Conservation (phyloP, 2,797 vertebrate species). For the Salarias fasciatus region DNA sequence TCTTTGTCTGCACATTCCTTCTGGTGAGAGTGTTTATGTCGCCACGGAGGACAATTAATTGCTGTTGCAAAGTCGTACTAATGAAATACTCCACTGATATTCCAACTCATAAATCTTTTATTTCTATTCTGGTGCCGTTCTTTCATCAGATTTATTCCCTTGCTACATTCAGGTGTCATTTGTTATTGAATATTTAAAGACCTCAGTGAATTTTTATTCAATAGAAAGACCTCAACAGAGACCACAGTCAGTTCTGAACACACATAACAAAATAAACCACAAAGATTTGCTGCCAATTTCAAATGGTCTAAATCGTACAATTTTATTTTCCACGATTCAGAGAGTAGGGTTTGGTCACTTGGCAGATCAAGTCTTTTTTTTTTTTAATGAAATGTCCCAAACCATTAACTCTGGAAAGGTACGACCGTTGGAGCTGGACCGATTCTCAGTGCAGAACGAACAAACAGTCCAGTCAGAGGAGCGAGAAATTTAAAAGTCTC, state of each 20-base stretch:
- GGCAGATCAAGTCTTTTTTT: slow-evolving; percentile 8
- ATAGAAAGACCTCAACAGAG: no score
- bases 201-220: not conserved
- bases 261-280: slow-evolving; percentile 12
- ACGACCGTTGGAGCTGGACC: slow-evolving; percentile 8
- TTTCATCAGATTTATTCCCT: slow-evolving; percentile 26
- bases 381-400: slow-evolving; percentile 31
- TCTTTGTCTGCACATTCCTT: slow-evolving; percentile 60
- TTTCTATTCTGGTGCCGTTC: slow-evolving; percentile 6
- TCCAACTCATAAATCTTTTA: slow-evolving; percentile 54
- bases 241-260: no score
- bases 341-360: slow-evolving; percentile 9
- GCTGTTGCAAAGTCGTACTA: slow-evolving; percentile 2
- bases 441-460: slow-evolving; percentile 4
- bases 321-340: not conserved
- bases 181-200: slow-evolving; percentile 43
- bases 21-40: slow-evolving; percentile 44
- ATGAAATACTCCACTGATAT: slow-evolving; percentile 12
- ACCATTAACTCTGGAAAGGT: slow-evolving; percentile 19
- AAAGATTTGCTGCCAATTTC: not conserved
- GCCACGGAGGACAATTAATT: slow-evolving; percentile 14
- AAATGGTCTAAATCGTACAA: no score
- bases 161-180: slow-evolving; percentile 1
- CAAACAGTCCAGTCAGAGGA: slow-evolving; percentile 30
- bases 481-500: not conserved